Base-by-base conservation (phyloP, 2,888 invertebrate genomes). In the Bhutanitis thaidina region DNA sequence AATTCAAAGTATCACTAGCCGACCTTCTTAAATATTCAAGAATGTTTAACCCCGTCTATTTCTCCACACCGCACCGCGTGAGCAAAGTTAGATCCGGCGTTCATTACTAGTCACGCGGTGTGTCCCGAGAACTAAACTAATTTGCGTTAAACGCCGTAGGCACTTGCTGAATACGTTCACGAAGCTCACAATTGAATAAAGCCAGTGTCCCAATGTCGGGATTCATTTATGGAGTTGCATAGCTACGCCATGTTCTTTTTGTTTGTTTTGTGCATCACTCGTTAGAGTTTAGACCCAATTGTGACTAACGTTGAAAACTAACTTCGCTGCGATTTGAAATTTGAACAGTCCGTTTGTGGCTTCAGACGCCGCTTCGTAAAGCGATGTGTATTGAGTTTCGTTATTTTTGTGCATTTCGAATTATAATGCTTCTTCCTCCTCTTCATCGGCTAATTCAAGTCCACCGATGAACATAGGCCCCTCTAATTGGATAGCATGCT, bases 61-160 rank as follows among this genome's bases (percentile, higher is more conserved):
- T 35, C 4, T 10, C n/a, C 10, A 36, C 43, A 56, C 53, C 54
- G 51, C 44, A 38, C 38, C 54, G 53, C 58, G 53, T 52, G 52
- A 10, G 52, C 47, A 57, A 61, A 69, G 64, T 66, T 65, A 62
- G 59, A 66, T 65, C 64, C 61, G 56, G 63, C 67, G 67, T 77
- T 78, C 73, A 73, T 77, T 77, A 73, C 67, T 55, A 34, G 52
- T 43, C 50, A 43, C 40, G 67, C 57, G 68, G 69, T 61, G 59
- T 55, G 62, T 55, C 61, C 62, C 16, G 36, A 16, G 40, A 79
- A 80, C 80, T 80, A 78, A 80, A 77, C 79, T 77, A 80, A 80
- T 81, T 80, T 72, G 66, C 58, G 39, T 61, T 65, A 59, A 66
- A 61, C 57, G 58, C 48, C 41, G 30, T 30, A 41, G 40, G 58